Percentiles rank a stretch among this genome's conserved stretches.
These are phyloP conservation scores for Naso thynnoides DNA, from an alignment of 2,797 vertebrate species.

Conservation along the genomic window DNA sequence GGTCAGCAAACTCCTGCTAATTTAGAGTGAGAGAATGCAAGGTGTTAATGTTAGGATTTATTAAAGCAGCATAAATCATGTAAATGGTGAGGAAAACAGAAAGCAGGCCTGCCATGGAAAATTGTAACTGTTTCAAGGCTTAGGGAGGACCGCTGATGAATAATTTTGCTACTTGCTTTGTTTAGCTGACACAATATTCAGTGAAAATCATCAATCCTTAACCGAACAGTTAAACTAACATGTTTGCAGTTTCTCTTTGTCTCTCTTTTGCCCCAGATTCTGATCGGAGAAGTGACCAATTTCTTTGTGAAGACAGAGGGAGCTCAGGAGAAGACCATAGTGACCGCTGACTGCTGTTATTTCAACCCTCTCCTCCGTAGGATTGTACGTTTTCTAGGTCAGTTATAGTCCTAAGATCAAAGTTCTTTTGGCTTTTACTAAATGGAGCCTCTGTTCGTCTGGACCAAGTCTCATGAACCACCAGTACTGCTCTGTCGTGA, in stretches of 20 bases:
- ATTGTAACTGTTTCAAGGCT: conserved; percentile 17
- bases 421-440: conserved; percentile 29
- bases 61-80: conserved; percentile 49
- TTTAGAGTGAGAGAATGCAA: conserved; percentile 40
- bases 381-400: conserved; percentile 92
- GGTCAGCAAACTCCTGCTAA: conserved; percentile 35
- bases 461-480: conserved; percentile 47
- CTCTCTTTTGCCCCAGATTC: conserved; percentile 82
- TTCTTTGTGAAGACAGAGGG: conserved; percentile 88
- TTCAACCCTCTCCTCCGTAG: conserved; percentile 92
- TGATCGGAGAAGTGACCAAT: conserved; percentile 89
- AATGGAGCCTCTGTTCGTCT: conserved; percentile 29
- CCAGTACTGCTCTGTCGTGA: conserved; percentile 1
- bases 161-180: conserved; percentile 41
- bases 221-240: conserved; percentile 17
- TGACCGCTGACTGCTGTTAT: conserved; percentile 92
- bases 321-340: conserved; percentile 89
- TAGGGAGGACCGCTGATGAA: conserved; percentile 51
- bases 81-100: conserved; percentile 39
- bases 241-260: conserved; percentile 23
- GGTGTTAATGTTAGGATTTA: conserved; percentile 51
- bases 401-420: conserved; percentile 59
- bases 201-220: conserved; percentile 28
- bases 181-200: conserved; percentile 49
- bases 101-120: conserved; percentile 19